phyloP scores from a whole-genome alignment of 2,888 invertebrate species.

The Pseudoips prasinana region DNA sequence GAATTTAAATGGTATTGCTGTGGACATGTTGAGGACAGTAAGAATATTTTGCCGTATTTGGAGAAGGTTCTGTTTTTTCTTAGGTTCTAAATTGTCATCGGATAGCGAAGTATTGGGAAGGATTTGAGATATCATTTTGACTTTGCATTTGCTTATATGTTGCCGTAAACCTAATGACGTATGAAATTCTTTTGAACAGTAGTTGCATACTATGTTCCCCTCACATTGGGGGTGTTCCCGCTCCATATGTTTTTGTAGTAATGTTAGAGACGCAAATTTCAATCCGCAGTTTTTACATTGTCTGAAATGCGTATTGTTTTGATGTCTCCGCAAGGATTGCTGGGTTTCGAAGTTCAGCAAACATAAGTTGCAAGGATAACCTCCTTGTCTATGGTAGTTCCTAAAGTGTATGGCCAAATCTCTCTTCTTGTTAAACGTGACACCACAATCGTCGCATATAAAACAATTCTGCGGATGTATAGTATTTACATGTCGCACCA shows the following conservation, averaged over 20 bases:
- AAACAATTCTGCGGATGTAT: constrained; percentile 55
- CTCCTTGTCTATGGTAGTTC: constrained; percentile 49
- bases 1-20: constrained; percentile 67
- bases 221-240: constrained; percentile 50
- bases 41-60: constrained; percentile 65
- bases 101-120: constrained; percentile 22
- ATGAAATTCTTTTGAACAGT: constrained; percentile 57
- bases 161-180: constrained; percentile 53
- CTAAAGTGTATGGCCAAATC: constrained; percentile 55
- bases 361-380: constrained; percentile 60
- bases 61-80: constrained; percentile 51
- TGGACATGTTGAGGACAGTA: constrained; percentile 68
- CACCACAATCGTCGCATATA: constrained; percentile 61
- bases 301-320: constrained; percentile 51
- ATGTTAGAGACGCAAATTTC: constrained; percentile 45
- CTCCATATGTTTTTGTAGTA: constrained; percentile 53
- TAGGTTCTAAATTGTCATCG: constrained; percentile 36
- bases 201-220: constrained; percentile 50
- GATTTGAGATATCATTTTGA: constrained; percentile 37
- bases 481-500: constrained; percentile 58
- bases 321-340: constrained; percentile 42
- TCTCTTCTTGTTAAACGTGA: constrained; percentile 54
- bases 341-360: constrained; percentile 44
- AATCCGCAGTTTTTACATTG: constrained; percentile 55
- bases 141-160: constrained; percentile 58